phyloP scores from a whole-genome alignment of 2,797 vertebrate genomes.

The Sphenodon punctatus region DNA sequence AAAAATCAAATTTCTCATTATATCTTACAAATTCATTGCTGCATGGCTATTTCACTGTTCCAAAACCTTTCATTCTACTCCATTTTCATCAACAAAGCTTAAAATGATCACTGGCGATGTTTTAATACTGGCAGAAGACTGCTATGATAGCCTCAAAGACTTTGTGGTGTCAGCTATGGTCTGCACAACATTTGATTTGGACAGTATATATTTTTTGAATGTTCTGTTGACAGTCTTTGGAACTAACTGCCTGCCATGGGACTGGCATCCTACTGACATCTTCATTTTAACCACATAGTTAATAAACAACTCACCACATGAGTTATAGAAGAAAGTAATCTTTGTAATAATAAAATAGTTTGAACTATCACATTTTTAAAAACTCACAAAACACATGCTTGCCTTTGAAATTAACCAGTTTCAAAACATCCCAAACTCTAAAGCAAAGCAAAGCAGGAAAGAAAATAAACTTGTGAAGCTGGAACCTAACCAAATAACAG shows the following conservation, averaged over 20 bases:
- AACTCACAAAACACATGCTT: slow-evolving; percentile 25
- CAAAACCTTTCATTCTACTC: neutral
- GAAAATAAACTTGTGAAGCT: slow-evolving; percentile 26
- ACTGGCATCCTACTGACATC: neutral
- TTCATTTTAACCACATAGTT: neutral
- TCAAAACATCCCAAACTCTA: slow-evolving; percentile 16
- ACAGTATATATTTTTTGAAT: neutral
- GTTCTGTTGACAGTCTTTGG: neutral
- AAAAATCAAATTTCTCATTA: no score
- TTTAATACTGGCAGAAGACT: neutral
- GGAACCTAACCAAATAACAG: slow-evolving; percentile 26
- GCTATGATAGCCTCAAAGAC: neutral
- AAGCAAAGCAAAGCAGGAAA: slow-evolving; percentile 51
- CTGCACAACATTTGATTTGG: neutral
- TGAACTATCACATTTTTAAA: slow-evolving; percentile 13
- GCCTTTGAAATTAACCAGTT: slow-evolving; percentile 54
- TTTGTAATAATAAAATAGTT: slow-evolving; percentile 18
- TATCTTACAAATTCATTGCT: rapidly evolving
- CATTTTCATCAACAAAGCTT: neutral
- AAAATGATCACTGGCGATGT: neutral
- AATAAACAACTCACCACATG: neutral
- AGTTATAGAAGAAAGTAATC: neutral
- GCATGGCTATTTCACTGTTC: neutral
- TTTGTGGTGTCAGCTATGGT: neutral
- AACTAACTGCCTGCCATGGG: neutral